Percentiles rank a stretch among this genome's conserved stretches.
phyloP scores from a whole-genome alignment of 1,140 invertebrate genomes.

The Ruditapes philippinarum region DNA sequence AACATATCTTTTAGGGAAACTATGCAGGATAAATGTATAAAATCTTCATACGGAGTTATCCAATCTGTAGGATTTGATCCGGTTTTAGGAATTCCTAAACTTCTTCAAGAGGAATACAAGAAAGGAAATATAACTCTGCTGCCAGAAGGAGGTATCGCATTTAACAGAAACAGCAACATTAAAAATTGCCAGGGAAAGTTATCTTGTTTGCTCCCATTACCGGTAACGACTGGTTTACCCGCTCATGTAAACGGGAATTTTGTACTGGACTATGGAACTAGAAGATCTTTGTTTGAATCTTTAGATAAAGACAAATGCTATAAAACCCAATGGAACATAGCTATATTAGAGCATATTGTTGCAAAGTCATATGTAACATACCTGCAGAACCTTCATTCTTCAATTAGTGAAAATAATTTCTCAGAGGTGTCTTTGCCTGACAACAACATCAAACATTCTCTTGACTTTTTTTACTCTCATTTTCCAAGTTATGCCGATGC shows the following conservation, averaged over 20 bases:
- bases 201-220: constrained; percentile 84
- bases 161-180: not conserved
- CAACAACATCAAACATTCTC: not conserved
- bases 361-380: not conserved
- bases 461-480: not conserved
- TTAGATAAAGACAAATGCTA: constrained; percentile 44
- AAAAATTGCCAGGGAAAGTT: constrained; percentile 52
- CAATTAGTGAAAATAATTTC: not conserved
- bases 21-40: constrained; percentile 42
- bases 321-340: constrained; percentile 16
- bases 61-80: constrained; percentile 74
- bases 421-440: not conserved
- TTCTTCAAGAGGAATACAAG: constrained; percentile 50
- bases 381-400: not conserved
- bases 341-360: not conserved
- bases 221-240: constrained; percentile 79
- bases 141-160: constrained; percentile 82
- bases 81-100: constrained; percentile 13
- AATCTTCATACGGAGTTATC: constrained; percentile 70
- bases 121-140: constrained; percentile 70
- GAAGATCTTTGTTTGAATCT: constrained; percentile 79
- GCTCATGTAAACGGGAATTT: constrained; percentile 85
- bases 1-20: constrained; percentile 48
- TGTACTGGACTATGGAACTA: constrained; percentile 81
- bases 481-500: not conserved